These are phyloP conservation scores for Chorisops tibialis DNA, from an alignment of 2,888 invertebrate species.

Conservation along the genomic window DNA sequence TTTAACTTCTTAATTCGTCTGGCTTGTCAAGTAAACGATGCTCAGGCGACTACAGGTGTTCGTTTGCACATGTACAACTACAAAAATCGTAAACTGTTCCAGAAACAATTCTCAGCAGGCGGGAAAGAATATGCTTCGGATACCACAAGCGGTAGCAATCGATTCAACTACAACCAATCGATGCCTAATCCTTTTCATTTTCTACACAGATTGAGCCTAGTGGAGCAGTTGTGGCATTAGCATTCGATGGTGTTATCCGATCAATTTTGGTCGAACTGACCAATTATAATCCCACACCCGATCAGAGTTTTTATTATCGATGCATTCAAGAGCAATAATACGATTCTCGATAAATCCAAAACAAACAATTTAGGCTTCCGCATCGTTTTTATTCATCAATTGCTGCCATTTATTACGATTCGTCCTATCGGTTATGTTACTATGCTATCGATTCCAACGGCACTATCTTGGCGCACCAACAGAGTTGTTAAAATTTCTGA, in stretches of 20 bases:
- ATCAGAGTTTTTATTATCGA: slow-evolving; percentile 45
- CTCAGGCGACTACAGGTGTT: too few species aligned
- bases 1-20: slow-evolving; percentile 85
- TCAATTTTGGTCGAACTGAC: slow-evolving; percentile 47
- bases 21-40: too few species aligned
- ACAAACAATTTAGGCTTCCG: slow-evolving; percentile 62
- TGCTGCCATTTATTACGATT: slow-evolving; percentile 52
- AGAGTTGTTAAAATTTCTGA: slow-evolving; percentile 46
- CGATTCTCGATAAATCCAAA: slow-evolving; percentile 60
- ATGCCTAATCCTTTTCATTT: too few species aligned
- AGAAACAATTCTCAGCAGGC: slow-evolving; percentile 58
- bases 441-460: slow-evolving; percentile 61
- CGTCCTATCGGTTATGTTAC: slow-evolving; percentile 66
- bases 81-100: slow-evolving; percentile 56
- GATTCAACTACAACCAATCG: too few species aligned
- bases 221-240: slow-evolving; percentile 65
- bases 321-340: slow-evolving; percentile 60
- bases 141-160: slow-evolving; percentile 66
- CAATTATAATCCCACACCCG: slow-evolving; percentile 17
- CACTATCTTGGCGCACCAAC: slow-evolving; percentile 65
- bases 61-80: slow-evolving; percentile 72
- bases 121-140: slow-evolving; percentile 69
- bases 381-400: slow-evolving; percentile 65
- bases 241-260: slow-evolving; percentile 68
- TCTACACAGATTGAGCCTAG: slow-evolving; percentile 59